These are phyloP conservation scores for Sparidentex hasta DNA, from an alignment of 2,797 vertebrate species.

Conservation along the genomic window DNA sequence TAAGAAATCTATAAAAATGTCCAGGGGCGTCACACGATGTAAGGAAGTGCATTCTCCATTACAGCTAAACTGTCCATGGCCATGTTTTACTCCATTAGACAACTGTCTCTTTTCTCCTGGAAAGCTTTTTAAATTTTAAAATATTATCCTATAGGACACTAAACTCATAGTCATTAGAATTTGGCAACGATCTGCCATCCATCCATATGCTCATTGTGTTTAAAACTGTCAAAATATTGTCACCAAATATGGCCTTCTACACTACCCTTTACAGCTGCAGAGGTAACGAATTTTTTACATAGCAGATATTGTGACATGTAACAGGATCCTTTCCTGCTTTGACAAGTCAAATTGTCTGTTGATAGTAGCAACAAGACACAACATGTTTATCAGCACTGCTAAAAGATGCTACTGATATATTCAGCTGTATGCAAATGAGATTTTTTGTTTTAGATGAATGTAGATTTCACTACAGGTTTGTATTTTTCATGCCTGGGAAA, in stretches of 20 bases:
- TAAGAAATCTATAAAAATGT: neutral
- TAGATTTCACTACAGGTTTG: too few relatives aligned
- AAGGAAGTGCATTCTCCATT: too few relatives aligned
- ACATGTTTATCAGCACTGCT: too few relatives aligned
- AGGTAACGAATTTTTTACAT: neutral
- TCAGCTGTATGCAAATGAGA: too few relatives aligned
- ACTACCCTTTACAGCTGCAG: neutral
- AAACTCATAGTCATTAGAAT: neutral
- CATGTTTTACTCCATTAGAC: neutral
- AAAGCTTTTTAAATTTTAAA: too few relatives aligned
- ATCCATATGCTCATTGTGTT: neutral
- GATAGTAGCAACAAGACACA: too few relatives aligned
- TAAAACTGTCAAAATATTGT: neutral
- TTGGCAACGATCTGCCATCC: neutral
- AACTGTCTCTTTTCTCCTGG: neutral
- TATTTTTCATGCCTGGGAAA: too few relatives aligned
- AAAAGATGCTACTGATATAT: too few relatives aligned
- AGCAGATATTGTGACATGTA: neutral
- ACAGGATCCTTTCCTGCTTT: too few relatives aligned
- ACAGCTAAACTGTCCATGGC: neutral
- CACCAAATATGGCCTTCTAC: too few relatives aligned
- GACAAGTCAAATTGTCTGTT: neutral
- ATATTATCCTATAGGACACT: too few relatives aligned
- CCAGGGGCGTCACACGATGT: neutral
- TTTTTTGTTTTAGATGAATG: too few relatives aligned